A percentile compares a stretch with the other conserved stretches of the same genome.
Conservation (phyloP, 2,797 vertebrate species). For the Melanotaenia maccullochi region DNA sequence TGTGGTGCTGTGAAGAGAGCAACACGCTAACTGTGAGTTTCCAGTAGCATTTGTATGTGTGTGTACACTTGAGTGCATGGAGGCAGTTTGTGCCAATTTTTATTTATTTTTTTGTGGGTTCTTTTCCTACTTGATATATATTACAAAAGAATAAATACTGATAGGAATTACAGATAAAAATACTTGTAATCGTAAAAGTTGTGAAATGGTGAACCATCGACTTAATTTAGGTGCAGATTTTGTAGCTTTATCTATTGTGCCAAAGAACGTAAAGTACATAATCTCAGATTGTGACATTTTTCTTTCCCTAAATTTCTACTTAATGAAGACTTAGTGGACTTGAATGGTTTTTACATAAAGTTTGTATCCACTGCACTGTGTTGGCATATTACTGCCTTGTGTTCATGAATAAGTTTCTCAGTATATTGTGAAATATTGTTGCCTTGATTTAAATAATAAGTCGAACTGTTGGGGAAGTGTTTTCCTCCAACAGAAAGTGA, state of each 20-base stretch:
- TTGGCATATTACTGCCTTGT: conserved; percentile 51
- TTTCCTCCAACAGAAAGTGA: conserved; percentile 27
- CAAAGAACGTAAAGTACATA: conserved; percentile 60
- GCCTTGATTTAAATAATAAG: conserved; percentile 56
- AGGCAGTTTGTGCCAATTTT: not conserved
- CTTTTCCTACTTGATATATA: not conserved
- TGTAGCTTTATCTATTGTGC: conserved; percentile 53
- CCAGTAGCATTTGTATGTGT: not conserved
- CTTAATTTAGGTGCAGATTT: conserved; percentile 38
- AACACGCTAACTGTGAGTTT: not conserved
- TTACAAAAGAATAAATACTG: not conserved
- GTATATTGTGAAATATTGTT: conserved; percentile 40
- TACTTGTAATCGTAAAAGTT: conserved; percentile 14
- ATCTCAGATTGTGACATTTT: conserved; percentile 18
- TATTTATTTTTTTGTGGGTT: not conserved
- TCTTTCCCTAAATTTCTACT: conserved; percentile 29
- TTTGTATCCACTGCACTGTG: conserved; percentile 42
- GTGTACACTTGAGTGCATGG: not conserved
- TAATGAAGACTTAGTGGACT: conserved; percentile 17
- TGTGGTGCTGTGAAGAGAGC: conserved; percentile 20
- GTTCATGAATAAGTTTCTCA: conserved; percentile 40
- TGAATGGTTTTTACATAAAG: conserved; percentile 27
- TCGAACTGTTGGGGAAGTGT: conserved; percentile 25
- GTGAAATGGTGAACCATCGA: conserved; percentile 11
- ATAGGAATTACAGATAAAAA: conserved; percentile 6